Percentiles rank a stretch among this genome's conserved stretches.
phyloP scores from a whole-genome alignment of 2,113 vertebrate genomes.

The Raja brachyura region DNA sequence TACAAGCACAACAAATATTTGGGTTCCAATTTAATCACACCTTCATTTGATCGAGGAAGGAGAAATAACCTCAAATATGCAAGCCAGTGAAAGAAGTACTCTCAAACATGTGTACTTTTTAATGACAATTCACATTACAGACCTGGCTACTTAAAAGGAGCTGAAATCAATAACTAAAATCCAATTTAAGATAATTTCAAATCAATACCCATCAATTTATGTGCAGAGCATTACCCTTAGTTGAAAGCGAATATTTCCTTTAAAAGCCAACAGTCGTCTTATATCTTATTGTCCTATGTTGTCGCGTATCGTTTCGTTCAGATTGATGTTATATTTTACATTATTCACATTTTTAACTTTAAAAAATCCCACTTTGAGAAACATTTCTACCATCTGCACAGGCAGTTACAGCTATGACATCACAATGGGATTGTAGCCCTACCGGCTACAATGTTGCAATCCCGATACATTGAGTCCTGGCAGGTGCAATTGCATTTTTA shows the following conservation, averaged over 20 bases:
- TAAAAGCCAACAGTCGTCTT: background rate
- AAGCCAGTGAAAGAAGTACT: background rate
- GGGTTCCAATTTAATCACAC: background rate
- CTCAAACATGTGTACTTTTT: background rate
- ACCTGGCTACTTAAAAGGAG: background rate
- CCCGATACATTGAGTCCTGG: too few species aligned
- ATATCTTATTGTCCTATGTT: too few species aligned
- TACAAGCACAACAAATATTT: background rate
- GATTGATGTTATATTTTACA: too few species aligned
- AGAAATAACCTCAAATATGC: background rate
- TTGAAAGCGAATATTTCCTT: background rate
- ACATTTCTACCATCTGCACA: too few species aligned
- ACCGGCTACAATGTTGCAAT: too few species aligned
- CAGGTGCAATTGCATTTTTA: too few species aligned
- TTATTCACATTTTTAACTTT: too few species aligned
- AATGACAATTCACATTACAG: background rate
- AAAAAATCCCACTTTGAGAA: too few species aligned
- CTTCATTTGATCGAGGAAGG: background rate
- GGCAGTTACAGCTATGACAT: too few species aligned
- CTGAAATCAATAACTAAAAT: background rate
- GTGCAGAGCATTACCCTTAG: background rate
- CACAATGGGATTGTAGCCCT: too few species aligned
- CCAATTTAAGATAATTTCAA: background rate
- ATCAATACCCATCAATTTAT: background rate
- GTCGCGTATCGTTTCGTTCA: too few species aligned